Conservation (phyloP, 1,140 invertebrate genomes). For the Drosophila bifasciata region DNA sequence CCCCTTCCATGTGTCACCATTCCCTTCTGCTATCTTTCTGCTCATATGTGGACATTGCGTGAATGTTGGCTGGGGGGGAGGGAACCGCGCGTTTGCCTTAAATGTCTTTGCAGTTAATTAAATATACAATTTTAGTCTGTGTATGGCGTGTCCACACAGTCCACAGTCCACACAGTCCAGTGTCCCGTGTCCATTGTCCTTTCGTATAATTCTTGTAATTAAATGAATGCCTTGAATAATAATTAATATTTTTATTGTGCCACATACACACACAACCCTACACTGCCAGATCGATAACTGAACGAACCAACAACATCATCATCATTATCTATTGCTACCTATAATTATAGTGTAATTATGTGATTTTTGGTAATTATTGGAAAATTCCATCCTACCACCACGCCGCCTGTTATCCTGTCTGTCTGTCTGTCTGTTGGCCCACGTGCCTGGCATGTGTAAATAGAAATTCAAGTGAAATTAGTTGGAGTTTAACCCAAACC, state of each 20-base stretch:
- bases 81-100: constrained; percentile 64
- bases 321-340: constrained; percentile 58
- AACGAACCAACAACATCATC: constrained; percentile 4
- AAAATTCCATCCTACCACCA: constrained; percentile 59
- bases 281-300: constrained; percentile 10
- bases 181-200: constrained; percentile 16
- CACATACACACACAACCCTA: background rate
- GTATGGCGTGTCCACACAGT: constrained; percentile 43
- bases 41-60: constrained; percentile 48
- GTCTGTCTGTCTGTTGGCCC: constrained; percentile 40
- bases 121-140: constrained; percentile 53
- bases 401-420: constrained; percentile 22
- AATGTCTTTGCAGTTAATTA: constrained; percentile 80
- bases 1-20: constrained; percentile 2
- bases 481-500: constrained; percentile 31
- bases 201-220: constrained; percentile 64
- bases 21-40: background rate
- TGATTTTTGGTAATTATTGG: constrained; percentile 80
- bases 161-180: background rate
- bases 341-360: constrained; percentile 79
- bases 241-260: constrained; percentile 60
- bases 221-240: constrained; percentile 68
- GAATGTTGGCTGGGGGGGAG: no score
- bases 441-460: constrained; percentile 65
- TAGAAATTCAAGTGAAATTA: constrained; percentile 66